A percentile compares a stretch with the other conserved stretches of the same genome.
Evolutionary conservation across 2,797 vertebrate species (phyloP).

Genomic region (Sarcophilus harrisii): DNA sequence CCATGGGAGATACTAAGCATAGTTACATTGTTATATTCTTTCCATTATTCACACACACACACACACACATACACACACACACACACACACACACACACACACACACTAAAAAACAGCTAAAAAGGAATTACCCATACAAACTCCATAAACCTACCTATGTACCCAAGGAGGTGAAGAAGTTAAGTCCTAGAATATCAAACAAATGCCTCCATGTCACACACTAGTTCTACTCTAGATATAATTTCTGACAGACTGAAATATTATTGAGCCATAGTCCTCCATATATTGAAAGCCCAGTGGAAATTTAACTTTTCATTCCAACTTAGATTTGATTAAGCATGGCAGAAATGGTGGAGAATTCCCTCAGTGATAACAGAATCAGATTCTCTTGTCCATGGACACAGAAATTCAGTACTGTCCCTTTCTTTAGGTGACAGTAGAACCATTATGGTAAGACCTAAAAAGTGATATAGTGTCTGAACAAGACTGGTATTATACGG

Average conservation of each 20-base stretch:
- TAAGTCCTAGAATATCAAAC: constrained; percentile 15
- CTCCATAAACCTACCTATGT: background rate
- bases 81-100: constrained; percentile 28
- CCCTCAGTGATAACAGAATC: constrained; percentile 4
- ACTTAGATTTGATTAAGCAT: constrained; percentile 44
- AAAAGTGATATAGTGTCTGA: background rate
- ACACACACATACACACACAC: constrained; percentile 19
- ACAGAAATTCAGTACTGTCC: background rate
- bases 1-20: constrained; percentile 18
- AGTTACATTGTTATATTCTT: background rate
- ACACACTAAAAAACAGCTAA: background rate
- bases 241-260: constrained; percentile 9
- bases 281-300: constrained; percentile 29
- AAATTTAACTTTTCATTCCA: background rate
- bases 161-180: constrained; percentile 9
- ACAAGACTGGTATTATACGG: background rate
- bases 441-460: background rate
- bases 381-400: background rate
- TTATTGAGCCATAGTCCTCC: background rate
- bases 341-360: constrained; percentile 34
- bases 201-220: constrained; percentile 13
- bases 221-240: constrained; percentile 14
- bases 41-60: constrained; percentile 45
- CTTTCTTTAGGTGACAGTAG: background rate
- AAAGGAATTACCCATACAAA: constrained; percentile 60